Conservation (phyloP, 2,797 vertebrate genomes). For the Phylloscopus collybita region DNA sequence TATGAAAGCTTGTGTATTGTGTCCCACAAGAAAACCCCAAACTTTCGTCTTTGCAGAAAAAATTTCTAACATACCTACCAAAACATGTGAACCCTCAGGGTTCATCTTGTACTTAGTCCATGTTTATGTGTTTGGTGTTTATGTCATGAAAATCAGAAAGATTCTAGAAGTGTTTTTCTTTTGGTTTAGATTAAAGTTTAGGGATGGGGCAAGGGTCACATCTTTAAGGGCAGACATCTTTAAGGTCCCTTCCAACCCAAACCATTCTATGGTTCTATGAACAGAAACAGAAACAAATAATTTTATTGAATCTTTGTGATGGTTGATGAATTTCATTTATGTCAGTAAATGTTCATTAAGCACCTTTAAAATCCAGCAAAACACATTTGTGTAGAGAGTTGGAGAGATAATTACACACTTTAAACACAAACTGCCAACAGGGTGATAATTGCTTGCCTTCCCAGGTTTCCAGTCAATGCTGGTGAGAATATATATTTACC, state of each 20-base stretch:
- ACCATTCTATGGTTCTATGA: background rate
- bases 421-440: slow-evolving; percentile 21
- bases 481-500: background rate
- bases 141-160: background rate
- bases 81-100: background rate
- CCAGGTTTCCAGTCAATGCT: background rate
- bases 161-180: background rate
- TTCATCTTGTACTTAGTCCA: background rate
- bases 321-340: background rate
- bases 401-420: slow-evolving; percentile 50
- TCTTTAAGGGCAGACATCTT: background rate
- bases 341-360: slow-evolving; percentile 14
- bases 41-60: background rate
- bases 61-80: background rate
- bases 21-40: background rate
- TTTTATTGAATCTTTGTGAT: background rate
- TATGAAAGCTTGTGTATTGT: background rate
- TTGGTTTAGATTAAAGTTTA: background rate
- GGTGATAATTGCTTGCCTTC: slow-evolving; percentile 38
- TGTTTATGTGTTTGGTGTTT: background rate
- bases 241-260: background rate
- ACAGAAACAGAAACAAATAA: background rate
- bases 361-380: background rate
- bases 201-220: too few relatives aligned
- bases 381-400: background rate